These are phyloP conservation scores for Cantharis lateralis DNA, from an alignment of 2,888 invertebrate species.

Conservation along the genomic window DNA sequence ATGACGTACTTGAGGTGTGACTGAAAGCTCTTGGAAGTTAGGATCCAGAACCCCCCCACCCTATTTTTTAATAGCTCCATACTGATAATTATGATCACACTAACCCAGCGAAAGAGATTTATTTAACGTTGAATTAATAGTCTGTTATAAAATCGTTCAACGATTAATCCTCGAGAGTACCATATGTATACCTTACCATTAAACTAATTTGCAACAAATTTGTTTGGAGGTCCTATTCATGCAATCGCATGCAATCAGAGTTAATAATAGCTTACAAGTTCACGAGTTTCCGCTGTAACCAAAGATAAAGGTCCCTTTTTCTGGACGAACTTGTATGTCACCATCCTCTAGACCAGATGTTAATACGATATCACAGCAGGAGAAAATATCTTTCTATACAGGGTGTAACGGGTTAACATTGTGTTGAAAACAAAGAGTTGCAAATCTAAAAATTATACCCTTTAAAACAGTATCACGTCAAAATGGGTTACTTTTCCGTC, in stretches of 20 bases:
- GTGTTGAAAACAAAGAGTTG: constrained; percentile 18
- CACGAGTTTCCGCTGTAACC: constrained; percentile 23
- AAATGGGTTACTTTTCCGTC: constrained; percentile 13
- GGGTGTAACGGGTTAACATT: constrained; percentile 35
- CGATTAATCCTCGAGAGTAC: constrained; percentile 1
- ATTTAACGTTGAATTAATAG: not conserved
- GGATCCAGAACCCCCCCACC: no score
- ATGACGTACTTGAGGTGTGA: no score
- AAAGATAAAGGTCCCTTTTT: constrained; percentile 17
- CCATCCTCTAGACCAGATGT: constrained; percentile 35
- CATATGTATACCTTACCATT: constrained; percentile 35
- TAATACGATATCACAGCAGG: constrained; percentile 36
- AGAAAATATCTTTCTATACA: constrained; percentile 31
- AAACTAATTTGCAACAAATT: constrained; percentile 41
- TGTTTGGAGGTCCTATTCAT: constrained; percentile 21
- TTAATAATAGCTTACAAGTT: constrained; percentile 27
- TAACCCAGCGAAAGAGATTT: no score
- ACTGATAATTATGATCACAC: no score
- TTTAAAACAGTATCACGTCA: constrained; percentile 21
- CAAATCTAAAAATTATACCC: constrained; percentile 33
- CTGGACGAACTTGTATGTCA: constrained; percentile 19
- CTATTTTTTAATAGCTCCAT: no score
- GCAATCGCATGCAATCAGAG: constrained; percentile 23
- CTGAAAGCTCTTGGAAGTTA: no score
- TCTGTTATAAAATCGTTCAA: not conserved